Evolutionary conservation across 2,797 vertebrate species (phyloP), one percentile per base, ranked within the genome.

Genomic region (Rhinella marina): DNA sequence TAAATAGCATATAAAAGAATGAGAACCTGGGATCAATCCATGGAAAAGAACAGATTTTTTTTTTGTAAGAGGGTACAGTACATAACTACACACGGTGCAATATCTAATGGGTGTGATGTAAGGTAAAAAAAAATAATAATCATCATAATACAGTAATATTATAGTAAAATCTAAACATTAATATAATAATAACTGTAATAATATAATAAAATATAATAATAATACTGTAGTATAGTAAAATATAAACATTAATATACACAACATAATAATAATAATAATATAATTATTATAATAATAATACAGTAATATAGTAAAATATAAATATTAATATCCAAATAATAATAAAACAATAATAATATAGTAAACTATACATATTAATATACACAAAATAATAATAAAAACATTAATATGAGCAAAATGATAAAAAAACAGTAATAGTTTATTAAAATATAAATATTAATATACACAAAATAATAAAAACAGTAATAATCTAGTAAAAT

Each of bases 1-100:
- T 82, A 41, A 86, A 88, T 5, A 76, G 84, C 89, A 77, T 87
- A 29, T 83, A 86, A 48, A 12, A 85, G 52, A 85, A 4, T 84
- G 56, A 12, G 78, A 87, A 4, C 54, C 6, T 2, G 54, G 62
- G 72, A 48, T 23, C 0, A 86, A 90, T 82, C 61, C 21, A 27
- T 21, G 10, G 0, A 23, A 73, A 73, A 3, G 27, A 73, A 73
- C 0, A 19, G 5, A 12, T 11, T 48, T 41, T 12, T 66, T 66
- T 66, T 66, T 23, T 17, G 17, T 21, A 48, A 23, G n/a, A n/a
- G n/a, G n/a, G n/a, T 32, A 73, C 19, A 5, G 17, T 41, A 32
- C 70, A 73, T n/a, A n/a, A n/a, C n/a, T n/a, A n/a, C n/a, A n/a
- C n/a, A n/a, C n/a, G n/a, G 32, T 23, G 19, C 2, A 41, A 19